Conservation (phyloP, 2,888 invertebrate species). For the Tribolium freemani region DNA sequence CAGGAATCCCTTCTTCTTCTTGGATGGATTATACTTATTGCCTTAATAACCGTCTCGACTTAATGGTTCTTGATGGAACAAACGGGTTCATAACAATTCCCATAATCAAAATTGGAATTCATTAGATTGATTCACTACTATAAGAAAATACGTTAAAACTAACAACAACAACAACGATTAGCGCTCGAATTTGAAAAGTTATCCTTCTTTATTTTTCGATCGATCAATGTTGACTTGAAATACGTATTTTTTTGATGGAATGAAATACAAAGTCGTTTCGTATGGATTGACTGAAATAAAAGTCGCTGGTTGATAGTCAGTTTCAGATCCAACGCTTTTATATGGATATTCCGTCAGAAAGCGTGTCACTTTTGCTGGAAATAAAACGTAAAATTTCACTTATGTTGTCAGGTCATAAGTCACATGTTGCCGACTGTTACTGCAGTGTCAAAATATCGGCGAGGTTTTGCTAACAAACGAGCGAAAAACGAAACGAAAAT, state of each 20-base stretch:
- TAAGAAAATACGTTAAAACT: constrained; percentile 4
- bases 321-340: constrained; percentile 32
- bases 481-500: too few relatives aligned
- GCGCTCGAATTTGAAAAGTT: too few relatives aligned
- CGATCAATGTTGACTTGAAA: background rate
- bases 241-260: background rate
- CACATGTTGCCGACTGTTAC: constrained; percentile 38
- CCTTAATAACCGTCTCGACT: constrained; percentile 53
- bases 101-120: constrained; percentile 30
- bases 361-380: constrained; percentile 48
- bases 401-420: constrained; percentile 53
- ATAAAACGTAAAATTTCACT: constrained; percentile 53
- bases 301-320: constrained; percentile 29
- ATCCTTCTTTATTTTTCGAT: too few relatives aligned
- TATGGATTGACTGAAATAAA: constrained; percentile 26
- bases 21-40: constrained; percentile 58
- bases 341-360: constrained; percentile 44
- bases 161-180: background rate
- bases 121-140: constrained; percentile 13
- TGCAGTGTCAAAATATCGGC: constrained; percentile 50
- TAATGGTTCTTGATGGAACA: constrained; percentile 54
- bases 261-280: background rate
- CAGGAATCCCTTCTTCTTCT: constrained; percentile 47
- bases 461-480: constrained; percentile 12
- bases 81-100: constrained; percentile 30